phyloP scores from a whole-genome alignment of 2,113 vertebrate species.

The Xenopus borealis region DNA sequence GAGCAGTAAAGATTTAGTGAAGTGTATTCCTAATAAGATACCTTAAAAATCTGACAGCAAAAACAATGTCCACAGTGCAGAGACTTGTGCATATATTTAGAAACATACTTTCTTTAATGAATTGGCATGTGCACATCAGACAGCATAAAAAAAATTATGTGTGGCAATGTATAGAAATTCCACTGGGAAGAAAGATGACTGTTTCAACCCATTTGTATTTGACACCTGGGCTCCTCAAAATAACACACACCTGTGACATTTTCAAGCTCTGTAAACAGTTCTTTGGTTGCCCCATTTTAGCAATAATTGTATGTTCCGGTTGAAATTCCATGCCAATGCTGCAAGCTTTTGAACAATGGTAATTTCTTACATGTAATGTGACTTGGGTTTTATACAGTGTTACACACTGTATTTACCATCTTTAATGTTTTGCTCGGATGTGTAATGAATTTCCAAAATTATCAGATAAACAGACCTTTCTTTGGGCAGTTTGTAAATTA shows the following conservation, averaged over 20 bases:
- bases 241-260: constrained; percentile 45
- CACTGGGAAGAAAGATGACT: constrained; percentile 6
- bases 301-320: constrained; percentile 45
- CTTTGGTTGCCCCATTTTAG: constrained; percentile 51
- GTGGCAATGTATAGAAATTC: constrained; percentile 20
- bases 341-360: constrained; percentile 20
- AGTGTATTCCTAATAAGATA: no score
- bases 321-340: constrained; percentile 23
- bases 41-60: no score
- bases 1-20: no score
- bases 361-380: constrained; percentile 18
- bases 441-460: neutral
- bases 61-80: neutral
- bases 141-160: neutral
- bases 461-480: neutral
- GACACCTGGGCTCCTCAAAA: constrained; percentile 13
- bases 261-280: constrained; percentile 48
- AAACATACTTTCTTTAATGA: neutral
- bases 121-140: neutral
- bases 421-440: constrained; percentile 9
- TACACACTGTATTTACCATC: constrained; percentile 3
- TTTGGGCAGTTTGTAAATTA: neutral
- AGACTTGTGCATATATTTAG: neutral
- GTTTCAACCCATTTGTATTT: constrained; percentile 48
- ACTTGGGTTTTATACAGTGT: constrained; percentile 10